Base-by-base conservation (phyloP, 2,797 vertebrate species). In the Euthynnus affinis region DNA sequence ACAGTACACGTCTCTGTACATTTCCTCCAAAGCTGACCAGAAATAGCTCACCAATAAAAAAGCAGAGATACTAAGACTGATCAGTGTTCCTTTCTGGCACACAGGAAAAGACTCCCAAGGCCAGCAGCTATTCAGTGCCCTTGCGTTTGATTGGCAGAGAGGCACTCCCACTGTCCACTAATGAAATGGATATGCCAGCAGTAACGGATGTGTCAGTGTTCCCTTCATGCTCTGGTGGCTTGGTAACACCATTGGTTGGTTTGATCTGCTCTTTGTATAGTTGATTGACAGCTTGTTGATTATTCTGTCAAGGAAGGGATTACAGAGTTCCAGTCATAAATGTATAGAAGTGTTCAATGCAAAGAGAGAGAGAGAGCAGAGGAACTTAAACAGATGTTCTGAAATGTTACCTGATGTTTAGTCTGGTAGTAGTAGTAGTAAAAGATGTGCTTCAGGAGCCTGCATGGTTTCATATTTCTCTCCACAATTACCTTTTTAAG, bases 131-230 rank as follows among this genome's bases (percentile, higher is more conserved):
- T 27, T 67, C 57, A 17, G 42, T 83, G 88, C 65, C 83, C 88
- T 90, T 85, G 80, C 44, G 56, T 87, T 48, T 80, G 80, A 89
- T 84, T 83, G 88, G 78, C 85, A 76, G 83, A 72, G 65, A 68
- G 62, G 17, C 77, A 51, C 79, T 76, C 65, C 74, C 75, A 8
- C 62, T 70, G 74, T 89, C 86, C 78, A 72, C 84, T 85, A 91
- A 74, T 85, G 73, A 83, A 87, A 91, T 82, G 82, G 81, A 89
- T 86, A 70, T 81, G 80, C 72, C 80, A 59, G 69, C 66, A 46
- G 85, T 83, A 83, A 87, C 62, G 29, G 76, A 82, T 79, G 82
- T 66, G 58, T 82, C 55, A 0, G 49, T 70, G 65, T 79, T 82
- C 74, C 67, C 65, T 81, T 81, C 69, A 62, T 61, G 72, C 78